A percentile compares a stretch with the other conserved stretches of the same genome.
These are phyloP conservation scores for Anguilla pacifica DNA, from an alignment of 2,797 vertebrate species.

Conservation along the genomic window DNA sequence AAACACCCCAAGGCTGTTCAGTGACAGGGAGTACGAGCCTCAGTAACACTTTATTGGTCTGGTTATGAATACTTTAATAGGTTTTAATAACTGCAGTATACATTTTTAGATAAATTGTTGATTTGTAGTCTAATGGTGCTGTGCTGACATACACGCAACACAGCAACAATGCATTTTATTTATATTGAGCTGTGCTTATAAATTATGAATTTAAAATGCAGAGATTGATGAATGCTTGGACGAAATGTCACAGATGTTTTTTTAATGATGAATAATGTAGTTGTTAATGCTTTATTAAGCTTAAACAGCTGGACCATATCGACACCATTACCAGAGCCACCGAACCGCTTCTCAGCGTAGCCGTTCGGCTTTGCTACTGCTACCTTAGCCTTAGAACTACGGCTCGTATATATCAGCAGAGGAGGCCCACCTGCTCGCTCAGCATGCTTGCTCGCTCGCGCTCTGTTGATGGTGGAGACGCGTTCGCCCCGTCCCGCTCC, in stretches of 20 bases:
- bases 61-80: background rate
- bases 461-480: background rate
- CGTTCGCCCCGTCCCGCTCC: background rate
- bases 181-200: too few species aligned
- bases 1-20: too few species aligned
- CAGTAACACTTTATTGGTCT: background rate
- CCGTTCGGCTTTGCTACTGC: background rate
- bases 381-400: background rate
- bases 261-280: background rate
- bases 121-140: background rate
- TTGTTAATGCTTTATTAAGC: slow-evolving; percentile 3
- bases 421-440: background rate
- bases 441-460: background rate
- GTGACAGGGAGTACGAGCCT: too few species aligned
- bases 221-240: background rate
- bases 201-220: background rate
- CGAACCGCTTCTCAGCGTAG: background rate
- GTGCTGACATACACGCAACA: background rate
- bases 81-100: background rate
- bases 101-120: background rate
- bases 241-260: background rate
- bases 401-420: background rate
- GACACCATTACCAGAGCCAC: background rate
- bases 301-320: background rate
- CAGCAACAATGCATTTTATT: background rate